Evolutionary conservation across 1,140 invertebrate species (phyloP).

Genomic region (Megathymus violae): DNA sequence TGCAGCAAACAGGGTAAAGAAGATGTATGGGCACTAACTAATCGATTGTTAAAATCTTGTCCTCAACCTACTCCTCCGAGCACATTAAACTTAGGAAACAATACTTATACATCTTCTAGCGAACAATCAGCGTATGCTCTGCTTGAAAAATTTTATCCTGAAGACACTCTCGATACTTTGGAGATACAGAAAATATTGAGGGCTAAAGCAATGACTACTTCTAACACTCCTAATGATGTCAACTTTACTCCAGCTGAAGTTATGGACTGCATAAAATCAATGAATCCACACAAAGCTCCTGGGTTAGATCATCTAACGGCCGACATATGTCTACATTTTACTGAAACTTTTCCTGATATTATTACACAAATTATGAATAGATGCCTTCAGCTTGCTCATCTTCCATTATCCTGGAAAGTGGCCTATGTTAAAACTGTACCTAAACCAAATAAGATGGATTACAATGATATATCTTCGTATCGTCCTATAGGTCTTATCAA

Average conservation of each 20-base stretch:
- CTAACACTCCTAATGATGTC: neutral
- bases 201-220: neutral
- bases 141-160: conserved; percentile 10
- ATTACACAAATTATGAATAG: conserved; percentile 7
- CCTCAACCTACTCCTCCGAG: too few relatives aligned
- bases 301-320: neutral
- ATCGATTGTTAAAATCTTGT: too few relatives aligned
- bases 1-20: conserved; percentile 16
- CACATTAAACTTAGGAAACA: too few relatives aligned
- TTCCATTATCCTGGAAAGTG: conserved; percentile 3
- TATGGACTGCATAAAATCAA: neutral
- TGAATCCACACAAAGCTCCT: conserved; percentile 5
- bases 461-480: conserved; percentile 11
- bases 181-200: too few relatives aligned
- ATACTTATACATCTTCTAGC: neutral
- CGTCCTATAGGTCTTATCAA: conserved; percentile 33
- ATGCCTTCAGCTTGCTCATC: neutral
- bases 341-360: neutral
- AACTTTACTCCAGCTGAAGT: conserved; percentile 4
- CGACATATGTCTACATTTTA: neutral
- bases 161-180: neutral
- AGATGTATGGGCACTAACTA: conserved; percentile 9
- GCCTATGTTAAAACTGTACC: conserved; percentile 1
- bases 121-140: neutral
- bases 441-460: conserved; percentile 23